These are phyloP conservation scores for Nyctalus aviator DNA, from an alignment of 2,797 vertebrate genomes.

Conservation along the genomic window DNA sequence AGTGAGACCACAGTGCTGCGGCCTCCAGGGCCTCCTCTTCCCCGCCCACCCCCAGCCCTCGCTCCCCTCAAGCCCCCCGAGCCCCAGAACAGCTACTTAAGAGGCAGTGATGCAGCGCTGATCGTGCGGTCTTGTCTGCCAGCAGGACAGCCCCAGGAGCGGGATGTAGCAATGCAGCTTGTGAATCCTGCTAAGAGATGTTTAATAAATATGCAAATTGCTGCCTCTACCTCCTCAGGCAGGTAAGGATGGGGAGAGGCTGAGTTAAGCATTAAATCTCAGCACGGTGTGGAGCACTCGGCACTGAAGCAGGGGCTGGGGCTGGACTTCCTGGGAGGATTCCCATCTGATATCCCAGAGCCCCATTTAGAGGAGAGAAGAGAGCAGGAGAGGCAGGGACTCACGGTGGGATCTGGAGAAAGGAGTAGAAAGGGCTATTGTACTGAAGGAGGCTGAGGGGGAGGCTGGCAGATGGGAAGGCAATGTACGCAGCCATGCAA, in stretches of 20 bases:
- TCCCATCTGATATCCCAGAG: constrained; percentile 50
- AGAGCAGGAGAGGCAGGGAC: background rate
- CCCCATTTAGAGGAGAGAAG: background rate
- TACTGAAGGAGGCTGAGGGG: background rate
- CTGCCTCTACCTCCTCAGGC: constrained; percentile 85
- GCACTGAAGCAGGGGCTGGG: constrained; percentile 60
- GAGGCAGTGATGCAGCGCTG: background rate
- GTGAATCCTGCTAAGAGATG: constrained; percentile 86
- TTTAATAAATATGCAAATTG: constrained; percentile 90
- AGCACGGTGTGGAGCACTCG: background rate
- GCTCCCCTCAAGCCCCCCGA: background rate
- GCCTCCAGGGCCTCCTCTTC: background rate
- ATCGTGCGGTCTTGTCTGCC: constrained; percentile 20
- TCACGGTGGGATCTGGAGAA: accelerated
- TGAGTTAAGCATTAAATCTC: constrained; percentile 82
- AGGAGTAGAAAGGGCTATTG: background rate
- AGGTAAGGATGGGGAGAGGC: constrained; percentile 77
- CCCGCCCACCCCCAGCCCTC: background rate
- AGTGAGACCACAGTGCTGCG: accelerated
- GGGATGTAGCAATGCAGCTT: constrained; percentile 70
- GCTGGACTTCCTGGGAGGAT: constrained; percentile 71
- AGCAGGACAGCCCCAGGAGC: constrained; percentile 62
- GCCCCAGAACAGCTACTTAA: constrained; percentile 52
- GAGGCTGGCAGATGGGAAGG: background rate
- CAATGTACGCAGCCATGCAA: background rate